phyloP scores from a whole-genome alignment of 2,113 vertebrate species.

The Perca flavescens region DNA sequence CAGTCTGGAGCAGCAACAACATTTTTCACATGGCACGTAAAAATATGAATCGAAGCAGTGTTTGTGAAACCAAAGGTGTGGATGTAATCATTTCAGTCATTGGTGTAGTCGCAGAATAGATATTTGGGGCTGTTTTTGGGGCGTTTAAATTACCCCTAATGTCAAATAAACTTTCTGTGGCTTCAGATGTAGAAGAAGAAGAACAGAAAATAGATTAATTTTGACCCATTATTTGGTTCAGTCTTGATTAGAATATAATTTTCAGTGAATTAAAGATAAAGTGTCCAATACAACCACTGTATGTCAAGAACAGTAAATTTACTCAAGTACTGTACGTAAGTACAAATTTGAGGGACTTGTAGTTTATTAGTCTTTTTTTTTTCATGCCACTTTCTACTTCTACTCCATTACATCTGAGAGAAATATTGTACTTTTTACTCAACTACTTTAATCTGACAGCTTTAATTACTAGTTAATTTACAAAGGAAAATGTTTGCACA shows the following conservation, averaged over 20 bases:
- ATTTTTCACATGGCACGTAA: background rate
- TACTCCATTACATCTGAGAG: no score
- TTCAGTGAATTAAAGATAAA: background rate
- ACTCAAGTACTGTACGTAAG: no score
- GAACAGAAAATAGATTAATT: background rate
- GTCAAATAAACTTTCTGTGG: background rate
- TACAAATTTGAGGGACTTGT: no score
- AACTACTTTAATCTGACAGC: no score
- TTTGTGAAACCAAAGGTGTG: background rate
- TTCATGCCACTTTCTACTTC: no score
- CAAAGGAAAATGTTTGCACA: no score
- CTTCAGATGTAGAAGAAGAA: background rate
- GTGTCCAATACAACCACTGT: conserved; percentile 1
- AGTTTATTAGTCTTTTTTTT: no score
- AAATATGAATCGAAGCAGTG: background rate
- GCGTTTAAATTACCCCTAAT: background rate
- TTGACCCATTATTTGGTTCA: background rate
- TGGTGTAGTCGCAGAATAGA: background rate
- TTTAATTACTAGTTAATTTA: no score
- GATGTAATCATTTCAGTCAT: background rate
- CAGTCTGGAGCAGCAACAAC: conserved; percentile 2
- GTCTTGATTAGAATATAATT: background rate
- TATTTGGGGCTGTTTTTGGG: conserved; percentile 1
- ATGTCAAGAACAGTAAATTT: background rate
- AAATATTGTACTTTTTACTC: no score